Evolutionary conservation across 2,888 invertebrate species (phyloP).

Genomic region (Philopedon plagiatum): DNA sequence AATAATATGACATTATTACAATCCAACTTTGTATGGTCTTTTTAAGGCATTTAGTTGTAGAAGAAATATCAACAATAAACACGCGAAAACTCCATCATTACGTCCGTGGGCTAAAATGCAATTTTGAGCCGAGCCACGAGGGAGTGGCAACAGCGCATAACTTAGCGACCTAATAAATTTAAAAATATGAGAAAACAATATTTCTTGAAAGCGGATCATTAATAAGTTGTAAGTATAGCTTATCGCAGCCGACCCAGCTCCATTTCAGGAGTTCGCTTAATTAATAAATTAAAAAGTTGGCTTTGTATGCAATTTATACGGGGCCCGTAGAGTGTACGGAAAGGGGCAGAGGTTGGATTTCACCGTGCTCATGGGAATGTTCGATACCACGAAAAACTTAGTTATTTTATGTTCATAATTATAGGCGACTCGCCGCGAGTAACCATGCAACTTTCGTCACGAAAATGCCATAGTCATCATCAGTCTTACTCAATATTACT

Average conservation of each 20-base stretch:
- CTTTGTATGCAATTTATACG: slow-evolving; percentile 9
- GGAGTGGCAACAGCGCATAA: slow-evolving; percentile 43
- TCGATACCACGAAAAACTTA: too few relatives aligned
- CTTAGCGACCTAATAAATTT: slow-evolving; percentile 43
- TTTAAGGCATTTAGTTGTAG: too few relatives aligned
- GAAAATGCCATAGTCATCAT: too few relatives aligned
- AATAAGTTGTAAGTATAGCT: slow-evolving; percentile 58
- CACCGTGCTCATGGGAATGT: background rate
- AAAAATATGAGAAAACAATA: slow-evolving; percentile 47
- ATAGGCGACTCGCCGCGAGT: too few relatives aligned
- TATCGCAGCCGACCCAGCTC: slow-evolving; percentile 51
- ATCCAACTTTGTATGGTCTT: too few relatives aligned
- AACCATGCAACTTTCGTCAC: too few relatives aligned
- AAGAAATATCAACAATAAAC: too few relatives aligned
- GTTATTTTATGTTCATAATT: too few relatives aligned
- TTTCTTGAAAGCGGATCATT: slow-evolving; percentile 53
- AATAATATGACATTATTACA: too few relatives aligned
- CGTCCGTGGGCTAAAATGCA: slow-evolving; percentile 43
- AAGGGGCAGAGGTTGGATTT: background rate
- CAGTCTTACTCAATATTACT: too few relatives aligned
- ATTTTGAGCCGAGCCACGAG: slow-evolving; percentile 34
- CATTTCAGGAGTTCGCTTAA: slow-evolving; percentile 52
- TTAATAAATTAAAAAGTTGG: slow-evolving; percentile 47
- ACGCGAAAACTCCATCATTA: slow-evolving; percentile 41
- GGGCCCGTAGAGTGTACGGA: slow-evolving; percentile 3